phyloP scores from a whole-genome alignment of 2,888 invertebrate genomes.

The Linnaemya vulpina region DNA sequence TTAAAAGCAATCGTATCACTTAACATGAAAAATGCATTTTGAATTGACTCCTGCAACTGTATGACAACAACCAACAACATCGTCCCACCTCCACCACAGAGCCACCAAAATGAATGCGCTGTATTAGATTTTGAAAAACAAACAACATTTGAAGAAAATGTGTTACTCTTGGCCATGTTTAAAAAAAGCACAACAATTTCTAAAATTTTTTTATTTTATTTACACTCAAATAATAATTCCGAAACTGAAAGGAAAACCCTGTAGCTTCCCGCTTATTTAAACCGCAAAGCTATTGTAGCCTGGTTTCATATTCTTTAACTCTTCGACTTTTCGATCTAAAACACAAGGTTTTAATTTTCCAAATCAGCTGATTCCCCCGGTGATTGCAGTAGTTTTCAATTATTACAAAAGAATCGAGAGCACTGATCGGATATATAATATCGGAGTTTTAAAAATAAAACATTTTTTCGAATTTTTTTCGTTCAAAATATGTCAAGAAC shows the following conservation, averaged over 20 bases:
- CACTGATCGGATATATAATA: no score
- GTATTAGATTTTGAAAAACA: constrained; percentile 43
- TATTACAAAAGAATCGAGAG: no score
- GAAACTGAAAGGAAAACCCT: neutral
- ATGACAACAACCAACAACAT: constrained; percentile 49
- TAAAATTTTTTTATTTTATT: neutral
- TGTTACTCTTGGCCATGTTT: constrained; percentile 40
- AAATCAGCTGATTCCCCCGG: no score
- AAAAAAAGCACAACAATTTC: neutral
- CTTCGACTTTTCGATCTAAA: no score
- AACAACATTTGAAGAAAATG: constrained; percentile 50
- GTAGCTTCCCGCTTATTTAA: neutral
- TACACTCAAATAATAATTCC: neutral
- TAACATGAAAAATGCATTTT: constrained; percentile 72
- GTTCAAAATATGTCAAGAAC: no score
- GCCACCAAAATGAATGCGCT: neutral
- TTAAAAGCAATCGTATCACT: constrained; percentile 58
- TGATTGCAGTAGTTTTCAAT: no score
- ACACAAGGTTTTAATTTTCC: no score
- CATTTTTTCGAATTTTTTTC: no score
- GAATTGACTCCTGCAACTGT: constrained; percentile 70
- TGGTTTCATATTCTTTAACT: no score
- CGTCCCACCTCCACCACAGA: constrained; percentile 27
- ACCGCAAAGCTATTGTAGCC: no score
- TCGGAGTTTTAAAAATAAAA: no score